Base-by-base conservation (phyloP, 1,140 invertebrate species). In the Drosophila arawakana region DNA sequence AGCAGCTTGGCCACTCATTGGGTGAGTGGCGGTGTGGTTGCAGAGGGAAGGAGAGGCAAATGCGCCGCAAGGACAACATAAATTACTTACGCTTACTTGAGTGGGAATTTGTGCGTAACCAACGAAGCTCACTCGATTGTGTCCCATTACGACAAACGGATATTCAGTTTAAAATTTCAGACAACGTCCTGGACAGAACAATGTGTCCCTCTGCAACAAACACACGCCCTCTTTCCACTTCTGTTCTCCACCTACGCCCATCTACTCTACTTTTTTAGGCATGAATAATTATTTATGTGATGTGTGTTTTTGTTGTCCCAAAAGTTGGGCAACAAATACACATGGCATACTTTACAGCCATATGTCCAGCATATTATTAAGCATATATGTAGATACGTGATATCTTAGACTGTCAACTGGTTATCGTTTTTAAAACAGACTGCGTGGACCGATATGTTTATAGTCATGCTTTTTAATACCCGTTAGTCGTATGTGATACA, bases 31-130 rank as follows among this genome's bases (percentile, higher is more conserved):
- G 35, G 39, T 13, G 21, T 39, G 15, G 25, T 30, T 30, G 25
- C 25, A 30, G 25, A 30, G 25, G 11, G 46, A 25, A 7, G 60
- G 50, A 30, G 8, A 35, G 78, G 78, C 37, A 76, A 78, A 83
- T 86, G 83, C 76, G 82, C 79, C 82, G 86, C 78, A 90, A 90
- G 86, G 86, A 90, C 80, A 81, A 90, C 88, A 91, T 91, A 91
- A 91, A 91, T 91, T 91, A 91, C 84, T 91, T 91, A 91, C 84
- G 90, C 89, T 91, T 90, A 91, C 89, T 91, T 91, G 89, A 90
- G 89, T 83, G 84, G 89, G 89, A 91, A 91, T 91, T 89, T 91
- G 89, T 91, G 89, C 89, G 89, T 91, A 91, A 85, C 89, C 81
- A 82, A 91, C 80, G 81, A 82, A 83, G 80, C 84, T 88, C 83